A percentile compares a stretch with the other conserved stretches of the same genome.
Conservation (phyloP, 2,888 invertebrate genomes). For the Chelonus formosanus region DNA sequence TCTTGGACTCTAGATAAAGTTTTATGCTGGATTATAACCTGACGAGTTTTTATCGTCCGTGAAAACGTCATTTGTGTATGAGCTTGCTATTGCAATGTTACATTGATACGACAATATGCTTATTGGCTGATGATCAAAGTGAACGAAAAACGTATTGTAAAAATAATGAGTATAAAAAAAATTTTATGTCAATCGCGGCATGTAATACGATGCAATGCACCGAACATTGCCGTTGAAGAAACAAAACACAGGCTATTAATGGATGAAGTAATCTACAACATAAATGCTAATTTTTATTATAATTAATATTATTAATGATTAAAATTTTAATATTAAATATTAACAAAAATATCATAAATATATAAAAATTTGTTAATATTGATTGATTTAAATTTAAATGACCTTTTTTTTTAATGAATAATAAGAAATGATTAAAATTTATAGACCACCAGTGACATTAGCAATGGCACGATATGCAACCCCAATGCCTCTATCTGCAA, state of each 20-base stretch:
- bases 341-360: no score
- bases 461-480: conserved; percentile 72
- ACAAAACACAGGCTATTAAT: conserved; percentile 23
- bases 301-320: no score
- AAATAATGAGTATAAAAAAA: conserved; percentile 8
- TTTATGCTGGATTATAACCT: not conserved
- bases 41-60: no score
- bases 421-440: conserved; percentile 45
- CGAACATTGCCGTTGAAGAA: not conserved
- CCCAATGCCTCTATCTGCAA: conserved; percentile 63
- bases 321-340: no score
- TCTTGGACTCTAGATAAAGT: conserved; percentile 4
- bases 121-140: conserved; percentile 2
- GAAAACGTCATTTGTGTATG: no score
- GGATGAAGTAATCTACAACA: conserved; percentile 2
- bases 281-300: no score
- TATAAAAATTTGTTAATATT: no score
- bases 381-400: not conserved
- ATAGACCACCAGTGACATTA: conserved; percentile 83
- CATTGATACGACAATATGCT: not conserved
- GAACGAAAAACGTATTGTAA: not conserved
- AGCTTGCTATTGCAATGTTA: no score
- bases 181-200: conserved; percentile 13
- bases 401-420: not conserved
- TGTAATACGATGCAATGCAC: conserved; percentile 22